Percentiles rank a stretch among this genome's conserved stretches.
Evolutionary conservation across 2,113 vertebrate genomes (phyloP).

Genomic region (Spermophilus dauricus): DNA sequence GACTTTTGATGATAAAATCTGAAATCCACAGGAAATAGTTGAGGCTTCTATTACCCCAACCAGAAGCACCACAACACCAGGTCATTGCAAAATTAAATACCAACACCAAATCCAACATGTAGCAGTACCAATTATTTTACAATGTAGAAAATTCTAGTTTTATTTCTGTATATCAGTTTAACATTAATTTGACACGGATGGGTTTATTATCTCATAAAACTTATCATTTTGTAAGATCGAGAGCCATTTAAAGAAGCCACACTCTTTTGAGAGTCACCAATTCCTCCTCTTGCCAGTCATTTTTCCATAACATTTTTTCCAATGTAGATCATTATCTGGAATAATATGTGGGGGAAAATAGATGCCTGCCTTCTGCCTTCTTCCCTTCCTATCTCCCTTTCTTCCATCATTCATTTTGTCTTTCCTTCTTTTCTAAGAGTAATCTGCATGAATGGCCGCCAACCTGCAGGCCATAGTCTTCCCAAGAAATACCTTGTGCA

Average conservation of each 20-base stretch:
- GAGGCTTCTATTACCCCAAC: background rate
- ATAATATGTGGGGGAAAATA: background rate
- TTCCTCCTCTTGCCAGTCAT: constrained; percentile 18
- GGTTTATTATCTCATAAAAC: constrained; percentile 3
- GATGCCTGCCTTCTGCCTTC: constrained; percentile 37
- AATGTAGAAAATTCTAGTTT: constrained; percentile 7
- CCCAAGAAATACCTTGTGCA: background rate
- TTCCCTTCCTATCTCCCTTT: background rate
- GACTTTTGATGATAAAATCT: constrained; percentile 3
- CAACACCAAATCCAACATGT: background rate
- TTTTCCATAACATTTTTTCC: background rate
- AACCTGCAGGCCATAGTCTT: background rate
- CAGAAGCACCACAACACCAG: constrained; percentile 32
- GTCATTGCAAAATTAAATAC: background rate
- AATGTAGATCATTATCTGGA: constrained; percentile 26
- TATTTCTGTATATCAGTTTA: background rate
- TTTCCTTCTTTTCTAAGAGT: background rate
- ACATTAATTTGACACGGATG: background rate
- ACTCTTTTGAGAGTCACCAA: constrained; percentile 31
- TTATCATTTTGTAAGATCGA: background rate
- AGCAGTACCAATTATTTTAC: constrained; percentile 39
- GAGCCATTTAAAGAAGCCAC: background rate
- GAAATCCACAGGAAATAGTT: constrained; percentile 28
- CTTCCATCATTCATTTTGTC: background rate
- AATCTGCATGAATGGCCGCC: background rate